phyloP scores from a whole-genome alignment of 2,797 vertebrate species.

The Pangasius larnaudii region DNA sequence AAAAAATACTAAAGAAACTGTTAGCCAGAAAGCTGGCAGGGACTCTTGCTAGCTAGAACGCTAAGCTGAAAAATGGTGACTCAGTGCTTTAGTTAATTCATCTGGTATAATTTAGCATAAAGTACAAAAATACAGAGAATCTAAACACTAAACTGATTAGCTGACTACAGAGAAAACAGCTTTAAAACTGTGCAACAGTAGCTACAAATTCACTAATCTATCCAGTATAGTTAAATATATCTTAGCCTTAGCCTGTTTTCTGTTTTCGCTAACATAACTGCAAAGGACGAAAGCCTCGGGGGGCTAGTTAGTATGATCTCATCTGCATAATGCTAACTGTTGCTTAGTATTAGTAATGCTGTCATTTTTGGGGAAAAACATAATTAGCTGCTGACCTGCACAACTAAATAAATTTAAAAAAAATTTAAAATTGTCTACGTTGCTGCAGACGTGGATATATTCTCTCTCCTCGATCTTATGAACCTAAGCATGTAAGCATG shows the following conservation, averaged over 20 bases:
- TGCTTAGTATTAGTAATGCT: neutral
- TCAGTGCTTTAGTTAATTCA: neutral
- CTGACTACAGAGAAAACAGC: neutral
- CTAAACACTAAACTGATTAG: neutral
- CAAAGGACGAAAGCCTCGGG: neutral
- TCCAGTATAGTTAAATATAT: neutral
- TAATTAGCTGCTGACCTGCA: constrained; percentile 11
- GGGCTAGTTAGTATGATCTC: neutral
- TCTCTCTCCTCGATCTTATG: neutral
- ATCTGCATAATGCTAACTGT: neutral
- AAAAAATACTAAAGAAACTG: neutral
- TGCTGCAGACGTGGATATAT: constrained; percentile 2
- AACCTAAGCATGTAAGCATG: neutral
- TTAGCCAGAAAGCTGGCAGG: neutral
- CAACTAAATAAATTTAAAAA: neutral
- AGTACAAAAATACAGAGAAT: neutral
- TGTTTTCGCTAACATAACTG: neutral
- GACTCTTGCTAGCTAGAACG: neutral
- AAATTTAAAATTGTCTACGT: neutral
- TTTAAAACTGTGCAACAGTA: neutral
- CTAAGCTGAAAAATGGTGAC: neutral
- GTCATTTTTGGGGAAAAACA: neutral
- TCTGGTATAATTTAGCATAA: neutral
- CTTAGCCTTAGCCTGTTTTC: neutral
- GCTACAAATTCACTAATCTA: neutral